A percentile compares a stretch with the other conserved stretches of the same genome.
phyloP scores from a whole-genome alignment of 2,888 invertebrate genomes.

The Uloborus plumipes region DNA sequence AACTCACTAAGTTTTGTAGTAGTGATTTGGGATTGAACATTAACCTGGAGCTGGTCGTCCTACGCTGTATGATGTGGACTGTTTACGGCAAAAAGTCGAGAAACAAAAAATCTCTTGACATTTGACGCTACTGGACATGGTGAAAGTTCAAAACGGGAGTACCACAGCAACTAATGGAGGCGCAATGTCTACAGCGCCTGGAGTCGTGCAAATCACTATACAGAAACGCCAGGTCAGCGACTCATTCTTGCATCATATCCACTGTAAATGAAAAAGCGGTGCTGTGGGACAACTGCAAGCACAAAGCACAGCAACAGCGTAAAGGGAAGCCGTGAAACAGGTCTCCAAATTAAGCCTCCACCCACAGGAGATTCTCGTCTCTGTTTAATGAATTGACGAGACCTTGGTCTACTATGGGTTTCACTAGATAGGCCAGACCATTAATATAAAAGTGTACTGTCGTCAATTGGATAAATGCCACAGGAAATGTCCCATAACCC shows the following conservation, averaged over 20 bases:
- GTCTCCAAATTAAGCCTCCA: not conserved
- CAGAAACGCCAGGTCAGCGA: not conserved
- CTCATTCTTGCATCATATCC: conserved; percentile 1
- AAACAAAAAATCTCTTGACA: not conserved
- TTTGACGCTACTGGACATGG: not conserved
- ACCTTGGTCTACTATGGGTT: not conserved
- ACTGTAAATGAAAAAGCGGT: conserved; percentile 3
- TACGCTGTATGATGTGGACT: too few species aligned
- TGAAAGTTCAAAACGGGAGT: not conserved
- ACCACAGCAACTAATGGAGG: too few species aligned
- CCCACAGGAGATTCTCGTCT: conserved; percentile 3
- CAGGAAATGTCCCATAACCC: not conserved
- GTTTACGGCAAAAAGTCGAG: too few species aligned
- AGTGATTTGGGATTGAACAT: not conserved
- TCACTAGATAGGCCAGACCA: conserved; percentile 1
- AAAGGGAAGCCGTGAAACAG: not conserved
- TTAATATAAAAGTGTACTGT: not conserved
- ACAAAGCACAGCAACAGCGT: not conserved
- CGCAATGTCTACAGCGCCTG: not conserved
- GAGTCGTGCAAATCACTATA: not conserved
- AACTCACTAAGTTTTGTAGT: not conserved
- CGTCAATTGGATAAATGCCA: not conserved
- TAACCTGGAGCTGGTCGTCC: too few species aligned
- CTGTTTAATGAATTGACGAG: not conserved
- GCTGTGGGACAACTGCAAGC: not conserved